Conservation (phyloP, 2,888 invertebrate species). For the Abscondita cerata region DNA sequence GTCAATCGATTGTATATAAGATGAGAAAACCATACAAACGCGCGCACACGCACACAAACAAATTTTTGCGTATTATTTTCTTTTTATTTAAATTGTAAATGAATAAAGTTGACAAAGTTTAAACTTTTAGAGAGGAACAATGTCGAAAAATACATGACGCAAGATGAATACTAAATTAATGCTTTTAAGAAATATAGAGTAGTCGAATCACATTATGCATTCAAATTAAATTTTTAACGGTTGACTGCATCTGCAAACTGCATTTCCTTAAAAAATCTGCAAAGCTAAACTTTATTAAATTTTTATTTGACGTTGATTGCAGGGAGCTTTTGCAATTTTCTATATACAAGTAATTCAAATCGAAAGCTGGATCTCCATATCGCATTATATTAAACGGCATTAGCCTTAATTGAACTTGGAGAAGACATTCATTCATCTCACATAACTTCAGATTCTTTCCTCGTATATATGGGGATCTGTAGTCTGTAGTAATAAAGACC, state of each 20-base stretch:
- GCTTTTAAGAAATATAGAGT: constrained; percentile 8
- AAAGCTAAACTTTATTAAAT: constrained; percentile 19
- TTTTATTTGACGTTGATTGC: constrained; percentile 7
- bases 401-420: constrained; percentile 22
- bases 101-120: constrained; percentile 6
- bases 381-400: constrained; percentile 23
- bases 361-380: constrained; percentile 5
- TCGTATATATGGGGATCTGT: constrained; percentile 19
- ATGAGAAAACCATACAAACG: too few relatives aligned
- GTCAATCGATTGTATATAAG: too few relatives aligned
- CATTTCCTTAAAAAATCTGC: constrained; percentile 17
- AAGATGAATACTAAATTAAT: constrained; percentile 9
- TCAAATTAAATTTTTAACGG: constrained; percentile 15
- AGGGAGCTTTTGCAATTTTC: background rate
- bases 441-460: constrained; percentile 22
- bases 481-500: constrained; percentile 29
- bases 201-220: constrained; percentile 12
- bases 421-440: constrained; percentile 29
- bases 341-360: background rate
- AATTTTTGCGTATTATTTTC: too few relatives aligned
- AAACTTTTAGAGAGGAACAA: constrained; percentile 3
- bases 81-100: constrained; percentile 6
- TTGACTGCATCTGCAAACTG: constrained; percentile 15
- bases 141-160: constrained; percentile 11
- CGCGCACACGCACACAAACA: too few relatives aligned